A percentile compares a stretch with the other conserved stretches of the same genome.
These are phyloP conservation scores for Gymnoscopelus braueri DNA, from an alignment of 2,797 vertebrate species.

Conservation along the genomic window DNA sequence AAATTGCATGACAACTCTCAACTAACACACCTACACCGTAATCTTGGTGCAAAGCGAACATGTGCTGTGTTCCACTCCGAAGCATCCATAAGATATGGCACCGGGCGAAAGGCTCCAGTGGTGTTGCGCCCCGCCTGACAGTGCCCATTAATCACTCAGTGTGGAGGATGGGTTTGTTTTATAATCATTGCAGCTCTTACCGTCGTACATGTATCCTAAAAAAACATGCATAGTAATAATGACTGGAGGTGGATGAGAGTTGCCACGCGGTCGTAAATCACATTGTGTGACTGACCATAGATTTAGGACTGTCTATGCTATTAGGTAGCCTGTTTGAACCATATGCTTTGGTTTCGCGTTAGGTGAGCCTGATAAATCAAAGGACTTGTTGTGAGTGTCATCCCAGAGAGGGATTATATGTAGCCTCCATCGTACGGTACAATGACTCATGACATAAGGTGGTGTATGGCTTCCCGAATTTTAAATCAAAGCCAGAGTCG, in stretches of 20 bases:
- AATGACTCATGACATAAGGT: too few species aligned
- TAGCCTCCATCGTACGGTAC: slow-evolving; percentile 3
- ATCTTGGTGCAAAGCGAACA: background rate
- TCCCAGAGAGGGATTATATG: background rate
- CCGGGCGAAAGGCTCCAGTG: slow-evolving; percentile 62
- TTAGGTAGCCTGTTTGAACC: slow-evolving; percentile 16
- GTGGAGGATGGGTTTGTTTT: slow-evolving; percentile 65
- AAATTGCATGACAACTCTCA: background rate
- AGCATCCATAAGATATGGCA: slow-evolving; percentile 42
- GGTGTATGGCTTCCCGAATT: too few species aligned
- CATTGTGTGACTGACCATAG: slow-evolving; percentile 34
- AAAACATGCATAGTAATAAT: slow-evolving; percentile 48
- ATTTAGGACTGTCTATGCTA: slow-evolving; percentile 22
- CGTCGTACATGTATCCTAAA: slow-evolving; percentile 53
- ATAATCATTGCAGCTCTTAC: slow-evolving; percentile 60
- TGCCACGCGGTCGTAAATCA: slow-evolving; percentile 57
- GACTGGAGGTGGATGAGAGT: slow-evolving; percentile 46
- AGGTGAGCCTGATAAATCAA: slow-evolving; percentile 19
- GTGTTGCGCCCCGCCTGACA: slow-evolving; percentile 65
- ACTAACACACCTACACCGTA: background rate
- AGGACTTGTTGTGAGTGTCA: slow-evolving; percentile 1
- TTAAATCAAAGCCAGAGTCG: too few species aligned
- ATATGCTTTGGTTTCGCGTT: background rate
- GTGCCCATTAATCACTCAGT: slow-evolving; percentile 69
- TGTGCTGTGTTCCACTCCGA: slow-evolving; percentile 35